A percentile compares a stretch with the other conserved stretches of the same genome.
Evolutionary conservation across 35 echinoderm and acorn worm species (phyloP).

Genomic region (Heliocidaris erythrogramma): DNA sequence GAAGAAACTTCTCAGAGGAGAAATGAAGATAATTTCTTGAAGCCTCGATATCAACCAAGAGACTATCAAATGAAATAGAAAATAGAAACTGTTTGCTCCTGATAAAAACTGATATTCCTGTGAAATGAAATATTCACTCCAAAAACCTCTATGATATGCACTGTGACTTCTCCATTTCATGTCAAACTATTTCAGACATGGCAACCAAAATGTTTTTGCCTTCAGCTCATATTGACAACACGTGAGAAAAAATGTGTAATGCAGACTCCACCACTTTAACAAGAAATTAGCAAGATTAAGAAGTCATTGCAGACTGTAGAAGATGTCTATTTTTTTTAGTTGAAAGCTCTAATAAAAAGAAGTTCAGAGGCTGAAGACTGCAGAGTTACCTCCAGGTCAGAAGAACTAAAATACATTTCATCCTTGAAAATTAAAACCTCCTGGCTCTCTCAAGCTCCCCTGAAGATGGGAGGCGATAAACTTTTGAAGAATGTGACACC

Average conservation of each 20-base stretch:
- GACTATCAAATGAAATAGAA: background rate
- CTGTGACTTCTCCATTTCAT: background rate
- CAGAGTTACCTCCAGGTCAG: background rate
- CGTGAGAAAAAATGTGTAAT: background rate
- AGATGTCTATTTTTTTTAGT: background rate
- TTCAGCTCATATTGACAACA: background rate
- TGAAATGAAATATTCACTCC: background rate
- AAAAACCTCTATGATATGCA: background rate
- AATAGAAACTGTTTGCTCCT: background rate
- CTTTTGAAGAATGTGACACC: slow-evolving; percentile 1
- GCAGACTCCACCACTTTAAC: background rate
- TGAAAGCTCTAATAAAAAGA: background rate
- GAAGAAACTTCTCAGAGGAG: background rate
- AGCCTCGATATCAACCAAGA: background rate
- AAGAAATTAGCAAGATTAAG: background rate
- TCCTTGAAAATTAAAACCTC: background rate
- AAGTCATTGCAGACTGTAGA: background rate
- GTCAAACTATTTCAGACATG: slow-evolving; percentile 4
- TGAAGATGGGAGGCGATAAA: slow-evolving; percentile 9
- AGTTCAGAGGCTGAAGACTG: background rate
- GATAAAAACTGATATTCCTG: slow-evolving; percentile 5
- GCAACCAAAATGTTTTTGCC: background rate
- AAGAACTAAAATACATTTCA: slow-evolving; percentile 6
- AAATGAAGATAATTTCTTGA: background rate
- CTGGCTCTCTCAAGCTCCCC: background rate